Evolutionary conservation across 2,888 invertebrate genomes (phyloP).

Genomic region (Melitaea athalia): DNA sequence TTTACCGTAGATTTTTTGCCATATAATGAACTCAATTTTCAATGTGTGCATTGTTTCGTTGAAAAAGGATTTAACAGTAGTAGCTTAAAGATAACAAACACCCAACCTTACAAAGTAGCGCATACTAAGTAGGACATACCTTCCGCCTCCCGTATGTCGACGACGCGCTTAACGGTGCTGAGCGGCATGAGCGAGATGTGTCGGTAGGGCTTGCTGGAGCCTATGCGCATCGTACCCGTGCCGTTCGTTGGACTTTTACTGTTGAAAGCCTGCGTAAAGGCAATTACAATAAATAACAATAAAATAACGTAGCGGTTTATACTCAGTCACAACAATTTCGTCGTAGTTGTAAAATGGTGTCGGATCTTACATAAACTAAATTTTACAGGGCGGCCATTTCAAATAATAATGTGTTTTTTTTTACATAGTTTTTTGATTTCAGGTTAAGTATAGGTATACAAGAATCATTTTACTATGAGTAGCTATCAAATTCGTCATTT

Average conservation of each 20-base stretch:
- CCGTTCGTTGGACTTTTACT: slow-evolving; percentile 84
- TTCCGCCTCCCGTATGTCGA: slow-evolving; percentile 93
- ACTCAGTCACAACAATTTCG: too few relatives aligned
- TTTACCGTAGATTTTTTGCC: too few relatives aligned
- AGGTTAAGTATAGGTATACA: too few relatives aligned
- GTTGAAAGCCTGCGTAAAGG: slow-evolving; percentile 69
- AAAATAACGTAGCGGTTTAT: not conserved
- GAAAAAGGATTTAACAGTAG: too few relatives aligned
- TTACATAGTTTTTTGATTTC: too few relatives aligned
- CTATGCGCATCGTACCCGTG: slow-evolving; percentile 81
- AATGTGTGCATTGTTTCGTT: too few relatives aligned
- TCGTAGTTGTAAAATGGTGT: too few relatives aligned
- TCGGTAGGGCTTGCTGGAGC: slow-evolving; percentile 92
- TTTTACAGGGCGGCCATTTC: too few relatives aligned
- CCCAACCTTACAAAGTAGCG: not conserved
- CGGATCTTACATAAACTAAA: too few relatives aligned
- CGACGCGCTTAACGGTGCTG: slow-evolving; percentile 93
- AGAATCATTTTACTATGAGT: not conserved
- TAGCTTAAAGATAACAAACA: not conserved
- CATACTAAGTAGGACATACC: slow-evolving; percentile 64
- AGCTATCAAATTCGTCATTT: too few relatives aligned
- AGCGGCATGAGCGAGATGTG: slow-evolving; percentile 95
- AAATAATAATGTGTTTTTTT: too few relatives aligned
- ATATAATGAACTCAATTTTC: too few relatives aligned
- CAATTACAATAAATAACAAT: slow-evolving; percentile 9